phyloP scores from a whole-genome alignment of 2,113 vertebrate species.

The Petromus typicus region DNA sequence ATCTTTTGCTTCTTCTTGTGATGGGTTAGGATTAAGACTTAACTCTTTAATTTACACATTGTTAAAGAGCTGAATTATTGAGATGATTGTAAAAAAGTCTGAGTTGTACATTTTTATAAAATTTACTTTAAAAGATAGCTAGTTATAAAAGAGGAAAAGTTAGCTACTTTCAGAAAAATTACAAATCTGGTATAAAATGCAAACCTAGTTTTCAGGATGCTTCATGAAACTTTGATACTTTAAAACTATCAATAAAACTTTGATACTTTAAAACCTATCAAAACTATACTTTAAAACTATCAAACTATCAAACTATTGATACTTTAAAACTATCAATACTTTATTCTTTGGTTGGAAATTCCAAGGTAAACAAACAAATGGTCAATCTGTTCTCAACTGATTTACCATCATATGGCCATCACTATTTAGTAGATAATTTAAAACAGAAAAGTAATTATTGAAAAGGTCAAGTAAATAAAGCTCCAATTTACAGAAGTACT shows the following conservation, averaged over 20 bases:
- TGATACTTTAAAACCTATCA: too few species aligned
- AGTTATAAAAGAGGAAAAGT: neutral
- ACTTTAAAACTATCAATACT: neutral
- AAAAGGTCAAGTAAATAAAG: neutral
- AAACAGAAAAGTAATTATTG: neutral
- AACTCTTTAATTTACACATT: neutral
- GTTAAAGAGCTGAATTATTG: constrained; percentile 4
- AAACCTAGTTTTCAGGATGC: neutral
- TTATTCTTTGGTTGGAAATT: neutral
- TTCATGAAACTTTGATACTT: neutral
- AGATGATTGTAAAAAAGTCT: constrained; percentile 36
- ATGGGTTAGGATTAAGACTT: constrained; percentile 41
- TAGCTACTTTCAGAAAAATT: neutral
- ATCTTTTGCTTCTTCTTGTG: constrained; percentile 34
- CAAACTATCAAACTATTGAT: too few species aligned
- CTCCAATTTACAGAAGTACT: neutral
- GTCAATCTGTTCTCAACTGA: neutral
- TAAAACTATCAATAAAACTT: neutral
- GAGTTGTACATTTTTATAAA: constrained; percentile 27
- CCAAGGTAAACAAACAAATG: neutral
- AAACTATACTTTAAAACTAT: too few species aligned
- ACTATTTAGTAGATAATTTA: neutral
- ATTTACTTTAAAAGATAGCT: constrained; percentile 38
- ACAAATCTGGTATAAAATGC: constrained; percentile 23
- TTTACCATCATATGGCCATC: neutral